Base-by-base conservation (phyloP, 1,140 invertebrate genomes). In the Orchesella cincta region DNA sequence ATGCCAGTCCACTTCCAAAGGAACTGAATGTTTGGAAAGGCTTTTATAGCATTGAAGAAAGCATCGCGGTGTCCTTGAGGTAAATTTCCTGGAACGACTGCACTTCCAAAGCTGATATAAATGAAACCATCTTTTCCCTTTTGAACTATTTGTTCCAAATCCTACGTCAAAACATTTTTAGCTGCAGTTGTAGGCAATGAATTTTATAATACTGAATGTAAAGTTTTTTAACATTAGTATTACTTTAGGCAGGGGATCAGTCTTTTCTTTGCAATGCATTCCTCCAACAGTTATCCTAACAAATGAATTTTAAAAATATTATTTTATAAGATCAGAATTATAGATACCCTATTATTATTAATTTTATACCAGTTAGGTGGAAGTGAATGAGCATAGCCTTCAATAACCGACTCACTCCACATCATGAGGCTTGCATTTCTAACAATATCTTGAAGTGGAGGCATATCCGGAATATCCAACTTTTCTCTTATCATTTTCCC, bases 1-100 rank as follows among this genome's bases (percentile, higher is more conserved):
- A 77, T 70, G 12, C 57, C 80, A 54, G 78, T 80, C 75, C 74
- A 83, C 76, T 82, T 83, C 81, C 81, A 83, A 1, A 83, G 20
- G 29, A 83, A 80, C 31, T 73, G 31, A 23, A 76, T 36, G 0
- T 77, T 79, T 31, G 46, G 31, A 51, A 81, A 62, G 12, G 75
- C 76, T 18, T 71, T 76, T 16, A 79, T 64, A 20, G 62, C 20
- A 52, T 75, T 35, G 28, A 78, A 75, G 35, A 78, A 72, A 5
- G 28, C 39, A 1, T 72, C n/a, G 5, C 12, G 34, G 8, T 75
- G 23, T 33, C 62, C 36, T 72, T 36, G 36, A 26, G 18, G 57
- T 23, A 67, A 26, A 35, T 75, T 75, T 26, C 35, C 36, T 28
- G 73, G 70, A 52, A 67, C 39, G 31, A 54, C 73, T 1, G 34